Evolutionary conservation across 2,888 invertebrate genomes (phyloP), one percentile per base, ranked within the genome.

Genomic region (Bhutanitis thaidina): DNA sequence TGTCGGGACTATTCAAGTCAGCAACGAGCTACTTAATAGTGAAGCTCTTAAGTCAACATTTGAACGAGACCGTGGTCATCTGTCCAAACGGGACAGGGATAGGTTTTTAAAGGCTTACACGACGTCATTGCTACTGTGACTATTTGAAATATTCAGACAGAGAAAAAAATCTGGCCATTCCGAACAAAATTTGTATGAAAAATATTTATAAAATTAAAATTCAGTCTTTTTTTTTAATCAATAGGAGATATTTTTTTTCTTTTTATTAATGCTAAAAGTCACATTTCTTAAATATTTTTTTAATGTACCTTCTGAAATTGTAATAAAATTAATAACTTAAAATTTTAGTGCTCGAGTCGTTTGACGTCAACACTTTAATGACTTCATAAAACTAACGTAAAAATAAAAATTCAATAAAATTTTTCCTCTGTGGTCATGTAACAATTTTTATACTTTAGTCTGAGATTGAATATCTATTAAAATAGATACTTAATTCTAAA

Each of bases 11-110:
- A 86, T 87, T 85, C 86, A 87, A 44, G 59, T 58, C 59, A 54
- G 69, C 69, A 73, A 75, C 74, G 79, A 85, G 86, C 86, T 85
- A 87, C 84, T 87, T 82, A 86, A 83, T 82, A 75, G 77, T 74
- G 61, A 59, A 69, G 77, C 73, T 69, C 67, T 73, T 60, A 60
- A 59, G 87, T 71, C 74, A 88, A 87, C 78, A 84, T 87, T 87
- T 81, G 78, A 83, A 65, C 67, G 62, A 60, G 65, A 65, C 63
- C 71, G 73, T 87, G 88, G 88, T 87, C 88, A 88, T 76, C 66
- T 77, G 86, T 80, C 87, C 83, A 71, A 77, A 68, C 72, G 74
- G 74, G 74, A 64, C 61, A 61, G 60, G 67, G 59, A 58, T 55
- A 53, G 53, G 45, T 72, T 57, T 49, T 35, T 47, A 56, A 49